phyloP scores from a whole-genome alignment of 2,113 vertebrate species.

The Beaufortia kweichowensis region DNA sequence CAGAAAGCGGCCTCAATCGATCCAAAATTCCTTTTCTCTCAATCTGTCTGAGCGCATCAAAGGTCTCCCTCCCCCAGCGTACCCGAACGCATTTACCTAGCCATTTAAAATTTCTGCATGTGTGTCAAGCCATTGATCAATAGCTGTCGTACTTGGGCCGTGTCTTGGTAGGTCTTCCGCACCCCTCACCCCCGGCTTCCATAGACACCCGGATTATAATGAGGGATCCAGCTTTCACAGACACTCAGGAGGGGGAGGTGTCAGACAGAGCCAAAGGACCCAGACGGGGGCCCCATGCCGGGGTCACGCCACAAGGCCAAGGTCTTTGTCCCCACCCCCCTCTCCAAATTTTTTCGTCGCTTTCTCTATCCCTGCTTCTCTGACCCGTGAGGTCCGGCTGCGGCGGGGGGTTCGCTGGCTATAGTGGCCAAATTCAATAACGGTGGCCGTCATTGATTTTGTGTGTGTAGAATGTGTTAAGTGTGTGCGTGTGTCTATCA shows the following conservation, averaged over 20 bases:
- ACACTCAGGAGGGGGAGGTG: constrained; percentile 50
- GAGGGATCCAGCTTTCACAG: constrained; percentile 27
- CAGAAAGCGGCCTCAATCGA: constrained; percentile 24
- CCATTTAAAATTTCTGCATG: constrained; percentile 69
- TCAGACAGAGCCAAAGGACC: constrained; percentile 70
- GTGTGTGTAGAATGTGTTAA: constrained; percentile 25
- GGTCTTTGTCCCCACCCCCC: constrained; percentile 63
- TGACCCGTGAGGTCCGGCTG: constrained; percentile 23
- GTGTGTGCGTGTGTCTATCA: constrained; percentile 9
- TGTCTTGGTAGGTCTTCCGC: constrained; percentile 62
- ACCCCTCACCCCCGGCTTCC: constrained; percentile 23
- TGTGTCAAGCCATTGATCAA: constrained; percentile 71
- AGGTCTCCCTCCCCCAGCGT: neutral
- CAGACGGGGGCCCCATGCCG: constrained; percentile 71
- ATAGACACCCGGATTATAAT: constrained; percentile 42
- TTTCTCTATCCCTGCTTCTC: constrained; percentile 14
- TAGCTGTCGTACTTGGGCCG: constrained; percentile 74
- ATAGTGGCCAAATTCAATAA: constrained; percentile 6
- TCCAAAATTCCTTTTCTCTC: constrained; percentile 31
- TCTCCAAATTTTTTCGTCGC: neutral
- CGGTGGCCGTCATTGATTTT: constrained; percentile 23
- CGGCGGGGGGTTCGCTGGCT: neutral
- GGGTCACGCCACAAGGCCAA: constrained; percentile 75
- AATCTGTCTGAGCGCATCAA: constrained; percentile 1
- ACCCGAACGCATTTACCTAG: constrained; percentile 59